Evolutionary conservation across 2,888 invertebrate genomes (phyloP), one percentile per base, ranked within the genome.

Genomic region (Tachina fera): DNA sequence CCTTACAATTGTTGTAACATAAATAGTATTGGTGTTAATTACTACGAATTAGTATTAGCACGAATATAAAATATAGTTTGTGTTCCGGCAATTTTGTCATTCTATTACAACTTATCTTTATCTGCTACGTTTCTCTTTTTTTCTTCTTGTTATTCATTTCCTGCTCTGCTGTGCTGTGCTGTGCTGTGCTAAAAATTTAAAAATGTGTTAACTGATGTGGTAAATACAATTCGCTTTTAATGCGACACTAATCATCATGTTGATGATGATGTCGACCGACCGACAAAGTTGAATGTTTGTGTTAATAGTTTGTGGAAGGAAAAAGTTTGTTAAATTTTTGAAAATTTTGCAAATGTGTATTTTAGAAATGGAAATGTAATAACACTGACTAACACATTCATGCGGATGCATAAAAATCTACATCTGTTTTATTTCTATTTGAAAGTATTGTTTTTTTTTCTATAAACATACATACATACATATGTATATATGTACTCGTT

Each of bases 181-280:
- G n/a, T 31, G 31, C 31, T 6, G 6, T 31, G 31, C 31, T 31
- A 31, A 14, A 68, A 60, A 67, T 19, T 70, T 67, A 82, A 70
- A 82, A 83, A 71, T 82, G 84, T 82, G 84, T 75, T 74, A 87
- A 84, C 77, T 72, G 84, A 76, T 87, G 78, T 84, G 82, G 79
- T 82, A 85, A 79, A 83, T 71, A 84, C 75, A 84, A 84, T 79
- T 84, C 78, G 71, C 68, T 84, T 86, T 86, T 87, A 87, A 87
- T 84, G 70, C 82, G 81, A 83, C 84, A 87, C 86, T 84, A 80
- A 87, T 87, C 84, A 81, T 75, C 75, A 72, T 83, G 82, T 79
- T 83, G 70, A 75, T 85, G 68, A 81, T 78, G 68, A 82, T 31
- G 31, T 31, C 51, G 72, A 71, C 49, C 39, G 41, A 67, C 51